Conservation (phyloP, 2,888 invertebrate genomes). For the Pegoplata infirma region DNA sequence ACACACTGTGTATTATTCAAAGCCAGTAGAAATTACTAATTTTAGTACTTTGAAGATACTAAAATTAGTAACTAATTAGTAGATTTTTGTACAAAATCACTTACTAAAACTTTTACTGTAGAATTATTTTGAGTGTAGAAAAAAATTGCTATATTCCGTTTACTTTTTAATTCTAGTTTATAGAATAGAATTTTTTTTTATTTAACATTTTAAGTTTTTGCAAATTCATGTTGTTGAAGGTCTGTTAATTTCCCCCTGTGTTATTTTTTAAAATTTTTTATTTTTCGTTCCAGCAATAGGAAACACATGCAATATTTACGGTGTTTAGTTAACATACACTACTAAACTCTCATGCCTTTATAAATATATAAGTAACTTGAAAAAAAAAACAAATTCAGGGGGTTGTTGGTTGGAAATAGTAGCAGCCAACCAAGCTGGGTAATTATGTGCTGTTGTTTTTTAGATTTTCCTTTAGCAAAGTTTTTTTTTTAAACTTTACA, state of each 20-base stretch:
- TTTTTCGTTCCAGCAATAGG: background rate
- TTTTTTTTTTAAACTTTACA: constrained; percentile 13
- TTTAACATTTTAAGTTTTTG: constrained; percentile 29
- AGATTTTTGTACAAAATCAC: too few relatives aligned
- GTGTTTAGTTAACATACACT: constrained; percentile 49
- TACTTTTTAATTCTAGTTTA: background rate
- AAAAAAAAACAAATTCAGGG: constrained; percentile 27
- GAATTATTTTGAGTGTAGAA: too few relatives aligned
- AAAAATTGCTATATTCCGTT: background rate
- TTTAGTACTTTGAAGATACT: too few relatives aligned
- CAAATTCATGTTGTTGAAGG: constrained; percentile 56
- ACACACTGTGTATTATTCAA: too few relatives aligned
- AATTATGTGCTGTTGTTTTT: constrained; percentile 40
- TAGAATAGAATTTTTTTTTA: constrained; percentile 32
- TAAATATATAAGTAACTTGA: constrained; percentile 5
- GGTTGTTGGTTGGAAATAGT: constrained; percentile 16
- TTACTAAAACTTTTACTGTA: too few relatives aligned
- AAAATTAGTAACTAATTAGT: too few relatives aligned
- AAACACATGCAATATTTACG: constrained; percentile 58
- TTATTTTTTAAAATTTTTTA: background rate
- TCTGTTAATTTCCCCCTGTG: constrained; percentile 51
- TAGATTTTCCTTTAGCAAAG: background rate
- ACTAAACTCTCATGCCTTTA: constrained; percentile 20
- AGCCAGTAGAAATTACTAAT: too few relatives aligned
- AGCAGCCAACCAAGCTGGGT: constrained; percentile 25